Percentiles rank a stretch among this genome's conserved stretches.
phyloP scores from a whole-genome alignment of 2,797 vertebrate species.

The Schizothorax lantsangensis region DNA sequence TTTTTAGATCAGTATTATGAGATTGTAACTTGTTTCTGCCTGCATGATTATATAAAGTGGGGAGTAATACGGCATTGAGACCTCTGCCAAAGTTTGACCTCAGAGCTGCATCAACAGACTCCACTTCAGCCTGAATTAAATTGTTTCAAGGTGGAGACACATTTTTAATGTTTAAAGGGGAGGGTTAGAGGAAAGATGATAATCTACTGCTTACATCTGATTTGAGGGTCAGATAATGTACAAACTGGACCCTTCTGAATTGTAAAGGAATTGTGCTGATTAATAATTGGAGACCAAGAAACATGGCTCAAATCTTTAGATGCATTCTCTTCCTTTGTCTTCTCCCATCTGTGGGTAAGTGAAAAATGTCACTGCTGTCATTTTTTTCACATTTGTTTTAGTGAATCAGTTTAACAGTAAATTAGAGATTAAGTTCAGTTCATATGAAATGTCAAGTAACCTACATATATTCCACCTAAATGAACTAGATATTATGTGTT shows the following conservation, averaged over 20 bases:
- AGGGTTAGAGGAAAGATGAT: neutral
- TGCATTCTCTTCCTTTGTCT: conserved; percentile 13
- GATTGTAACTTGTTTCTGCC: neutral
- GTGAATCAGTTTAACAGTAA: neutral
- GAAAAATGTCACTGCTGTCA: neutral
- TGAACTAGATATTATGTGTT: too few species aligned
- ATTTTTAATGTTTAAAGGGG: neutral
- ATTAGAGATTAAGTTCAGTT: neutral
- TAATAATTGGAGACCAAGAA: neutral
- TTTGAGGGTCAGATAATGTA: neutral
- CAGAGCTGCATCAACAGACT: neutral
- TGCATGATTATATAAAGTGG: neutral
- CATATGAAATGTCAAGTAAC: neutral
- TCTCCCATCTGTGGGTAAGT: conserved; percentile 48
- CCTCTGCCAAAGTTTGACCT: neutral
- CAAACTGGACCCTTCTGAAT: neutral
- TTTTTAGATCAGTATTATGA: neutral
- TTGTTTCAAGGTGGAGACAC: conserved; percentile 35
- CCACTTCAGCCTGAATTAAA: neutral
- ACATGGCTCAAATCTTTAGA: neutral
- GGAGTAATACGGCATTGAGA: neutral
- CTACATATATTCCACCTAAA: neutral
- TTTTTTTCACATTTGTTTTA: neutral
- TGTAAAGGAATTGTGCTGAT: neutral
- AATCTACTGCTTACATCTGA: neutral